A percentile compares a stretch with the other conserved stretches of the same genome.
These are phyloP conservation scores for Urocitellus parryii DNA, from an alignment of 2,113 vertebrate genomes.

Conservation along the genomic window DNA sequence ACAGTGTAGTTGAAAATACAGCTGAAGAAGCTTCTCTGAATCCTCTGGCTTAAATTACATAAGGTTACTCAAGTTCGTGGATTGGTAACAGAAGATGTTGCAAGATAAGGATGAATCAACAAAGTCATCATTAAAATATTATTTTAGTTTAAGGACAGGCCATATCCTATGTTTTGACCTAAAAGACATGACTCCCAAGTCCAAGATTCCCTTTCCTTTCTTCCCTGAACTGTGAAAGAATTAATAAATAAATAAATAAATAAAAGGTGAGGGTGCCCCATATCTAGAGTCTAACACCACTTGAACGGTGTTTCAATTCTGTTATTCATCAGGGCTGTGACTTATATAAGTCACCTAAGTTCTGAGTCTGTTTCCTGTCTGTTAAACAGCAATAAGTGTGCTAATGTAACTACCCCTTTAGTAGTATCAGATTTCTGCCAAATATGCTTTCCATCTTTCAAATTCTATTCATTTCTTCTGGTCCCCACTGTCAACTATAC, in stretches of 20 bases:
- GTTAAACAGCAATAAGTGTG: neutral
- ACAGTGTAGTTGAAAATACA: constrained; percentile 50
- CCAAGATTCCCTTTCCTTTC: constrained; percentile 39
- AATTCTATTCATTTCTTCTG: neutral
- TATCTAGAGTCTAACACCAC: neutral
- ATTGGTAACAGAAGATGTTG: constrained; percentile 50
- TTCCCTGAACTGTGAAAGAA: constrained; percentile 51
- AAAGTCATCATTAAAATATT: constrained; percentile 50
- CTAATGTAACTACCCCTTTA: neutral
- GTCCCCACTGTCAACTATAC: neutral
- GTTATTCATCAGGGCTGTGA: neutral
- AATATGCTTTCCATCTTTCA: neutral
- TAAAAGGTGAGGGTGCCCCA: neutral
- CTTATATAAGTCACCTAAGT: neutral
- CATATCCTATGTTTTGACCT: constrained; percentile 47
- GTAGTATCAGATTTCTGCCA: neutral
- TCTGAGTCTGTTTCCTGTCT: constrained; percentile 37
- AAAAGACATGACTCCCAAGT: constrained; percentile 54
- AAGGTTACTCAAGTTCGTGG: constrained; percentile 59
- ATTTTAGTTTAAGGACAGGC: constrained; percentile 60
- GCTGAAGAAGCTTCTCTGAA: constrained; percentile 47
- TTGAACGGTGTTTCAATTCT: neutral
- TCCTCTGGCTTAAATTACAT: constrained; percentile 57
- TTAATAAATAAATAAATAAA: neutral
- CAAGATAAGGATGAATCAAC: constrained; percentile 62